Conservation (phyloP, 1,140 invertebrate species). For the Drosophila erecta region DNA sequence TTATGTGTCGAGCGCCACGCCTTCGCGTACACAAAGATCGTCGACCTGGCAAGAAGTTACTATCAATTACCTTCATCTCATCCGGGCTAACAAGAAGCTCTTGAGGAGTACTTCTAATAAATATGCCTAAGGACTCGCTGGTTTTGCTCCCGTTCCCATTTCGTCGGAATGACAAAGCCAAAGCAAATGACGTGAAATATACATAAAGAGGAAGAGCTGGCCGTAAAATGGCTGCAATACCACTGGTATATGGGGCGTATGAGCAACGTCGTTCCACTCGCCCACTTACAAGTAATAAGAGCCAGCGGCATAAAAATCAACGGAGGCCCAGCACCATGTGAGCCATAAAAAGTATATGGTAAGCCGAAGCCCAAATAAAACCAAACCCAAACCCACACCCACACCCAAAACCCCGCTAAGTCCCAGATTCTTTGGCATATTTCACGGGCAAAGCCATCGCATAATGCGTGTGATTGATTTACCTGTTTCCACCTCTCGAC, state of each 20-base stretch:
- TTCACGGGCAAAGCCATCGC: slow-evolving; percentile 62
- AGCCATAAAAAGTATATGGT: slow-evolving; percentile 74
- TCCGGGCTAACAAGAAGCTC: slow-evolving; percentile 64
- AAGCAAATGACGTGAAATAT: slow-evolving; percentile 73
- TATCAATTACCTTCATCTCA: slow-evolving; percentile 74
- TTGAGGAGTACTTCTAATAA: slow-evolving; percentile 48
- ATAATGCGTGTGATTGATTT: slow-evolving; percentile 78
- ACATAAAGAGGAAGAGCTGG: slow-evolving; percentile 50
- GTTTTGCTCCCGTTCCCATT: slow-evolving; percentile 2
- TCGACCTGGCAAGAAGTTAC: slow-evolving; percentile 47
- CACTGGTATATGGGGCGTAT: slow-evolving; percentile 51
- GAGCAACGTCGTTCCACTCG: slow-evolving; percentile 49
- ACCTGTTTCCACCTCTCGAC: slow-evolving; percentile 59
- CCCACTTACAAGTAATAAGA: slow-evolving; percentile 77
- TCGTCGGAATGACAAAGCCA: slow-evolving; percentile 63
- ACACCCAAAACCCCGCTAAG: not conserved
- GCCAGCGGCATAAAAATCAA: slow-evolving; percentile 69
- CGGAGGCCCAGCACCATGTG: slow-evolving; percentile 51
- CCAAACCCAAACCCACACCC: not conserved
- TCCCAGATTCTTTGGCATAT: slow-evolving; percentile 36
- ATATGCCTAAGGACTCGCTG: slow-evolving; percentile 47
- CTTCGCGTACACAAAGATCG: slow-evolving; percentile 1
- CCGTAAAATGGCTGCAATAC: slow-evolving; percentile 64
- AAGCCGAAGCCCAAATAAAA: slow-evolving; percentile 44
- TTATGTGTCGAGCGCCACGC: slow-evolving; percentile 8